Evolutionary conservation across 2,113 vertebrate genomes (phyloP), one percentile per base, ranked within the genome.

Genomic region (Lycocorax pyrrhopterus): DNA sequence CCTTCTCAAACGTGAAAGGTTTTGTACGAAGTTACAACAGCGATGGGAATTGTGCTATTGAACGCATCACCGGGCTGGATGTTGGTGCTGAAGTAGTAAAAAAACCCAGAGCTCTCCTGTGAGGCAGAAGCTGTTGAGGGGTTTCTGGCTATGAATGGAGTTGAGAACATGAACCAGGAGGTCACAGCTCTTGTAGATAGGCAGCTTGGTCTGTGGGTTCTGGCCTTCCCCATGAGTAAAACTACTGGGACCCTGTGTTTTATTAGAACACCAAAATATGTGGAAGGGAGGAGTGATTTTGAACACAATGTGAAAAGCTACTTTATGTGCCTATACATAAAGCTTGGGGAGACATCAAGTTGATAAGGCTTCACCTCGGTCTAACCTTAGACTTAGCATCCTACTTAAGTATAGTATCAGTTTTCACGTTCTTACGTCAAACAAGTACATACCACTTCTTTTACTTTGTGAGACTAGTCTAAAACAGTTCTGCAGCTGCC

Each of bases 31-130:
- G 7, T 10, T 16, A 8, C 2, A 22, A 4, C 9, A 10, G 16
- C 1, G 2, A 0, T 25, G 30, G 41, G 23, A 53, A 10, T 13
- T 29, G 15, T 1, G 11, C 41, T 62, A 2, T 12, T 13, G 55
- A 39, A 8, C 35, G 10, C 9, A 13, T 60, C 17, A 8, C 3
- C 15, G 13, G 21, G 16, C 25, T 21, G 27, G 11, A 5, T 46
- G 19, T 17, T 59, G 60, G 14, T 68, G 22, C 39, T 20, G 20
- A 16, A 53, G 13, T 1, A 20, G 18, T 39, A 7, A 44, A 52
- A 85, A 49, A 5, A 1, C 1, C 1, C 3, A 3, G 41, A 66
- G 22, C 14, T 46, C 7, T 41, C 20, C 29, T 39, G 8, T 5
- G 13, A 49, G 30, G 14, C 41, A n/a, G 62, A 56, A 84, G 41